Evolutionary conservation across 2,797 vertebrate species (phyloP), one percentile per base, ranked within the genome.

Genomic region (Alfaro cultratus): DNA sequence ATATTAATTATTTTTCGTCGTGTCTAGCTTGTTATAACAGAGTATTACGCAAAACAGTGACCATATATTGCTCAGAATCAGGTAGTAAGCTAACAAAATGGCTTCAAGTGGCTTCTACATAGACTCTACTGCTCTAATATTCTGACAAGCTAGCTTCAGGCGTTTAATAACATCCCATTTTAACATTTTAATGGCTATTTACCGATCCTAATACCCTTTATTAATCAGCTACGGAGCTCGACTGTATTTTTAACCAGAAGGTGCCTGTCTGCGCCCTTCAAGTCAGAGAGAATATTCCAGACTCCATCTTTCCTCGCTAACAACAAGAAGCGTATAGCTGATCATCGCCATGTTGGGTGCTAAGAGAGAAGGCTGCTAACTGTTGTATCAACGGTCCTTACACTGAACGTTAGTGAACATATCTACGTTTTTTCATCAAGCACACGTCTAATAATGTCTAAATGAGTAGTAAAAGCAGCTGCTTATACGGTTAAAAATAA

Each of bases 271-370:
- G 7, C 6, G 68, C 43, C 8, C 23, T 18, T 39, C 29, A 79
- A 83, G 75, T 85, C 77, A 79, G 75, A 86, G 89, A 73, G 87
- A 90, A 87, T 91, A 90, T 87, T 87, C 85, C 88, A 90, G 93
- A 87, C 95, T 94, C 94, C 95, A 95, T 95, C 86, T 95, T 95
- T 94, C 92, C 90, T 92, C 89, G 79, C 85, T 88, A 82, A 91
- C 89, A 93, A 93, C 92, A 93, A 94, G 90, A 86, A 87, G 84
- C 85, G 10, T 46, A 80, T 82, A 77, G 85, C 78, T 78, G 43
- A 80, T 36, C 75, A 67, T 89, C 92, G 93, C 93, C 92, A 94
- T 94, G 86, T 94, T 95, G 90, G 71, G 8, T 29, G 76, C 81
- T 86, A 85, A 70, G 9, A n/a, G 68, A 67, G 62, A 41, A 62